phyloP scores from a whole-genome alignment of 2,797 vertebrate species.

The Sarcoramphus papa region DNA sequence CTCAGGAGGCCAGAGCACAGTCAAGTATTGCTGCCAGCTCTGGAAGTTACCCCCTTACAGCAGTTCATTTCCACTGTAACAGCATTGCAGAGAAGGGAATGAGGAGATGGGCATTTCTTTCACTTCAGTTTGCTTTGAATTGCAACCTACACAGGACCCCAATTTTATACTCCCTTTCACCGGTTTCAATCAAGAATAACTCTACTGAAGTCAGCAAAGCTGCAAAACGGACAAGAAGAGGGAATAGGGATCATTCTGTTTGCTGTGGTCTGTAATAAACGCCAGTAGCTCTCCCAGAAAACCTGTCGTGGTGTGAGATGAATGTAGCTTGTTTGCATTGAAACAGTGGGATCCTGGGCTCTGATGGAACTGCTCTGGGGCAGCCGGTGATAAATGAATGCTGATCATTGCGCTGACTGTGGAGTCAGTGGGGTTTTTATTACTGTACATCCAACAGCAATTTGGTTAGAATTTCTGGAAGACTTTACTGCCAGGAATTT shows the following conservation, averaged over 20 bases:
- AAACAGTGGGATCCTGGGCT: not conserved
- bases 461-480: constrained; percentile 24
- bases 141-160: not conserved
- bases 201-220: not conserved
- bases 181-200: not conserved
- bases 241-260: not conserved
- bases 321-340: constrained; percentile 13
- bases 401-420: not conserved
- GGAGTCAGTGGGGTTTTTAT: not conserved
- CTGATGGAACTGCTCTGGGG: not conserved
- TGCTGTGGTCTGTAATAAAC: not conserved
- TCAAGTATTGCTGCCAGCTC: not conserved
- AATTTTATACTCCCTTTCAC: not conserved
- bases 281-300: not conserved
- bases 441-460: not conserved
- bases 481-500: not conserved
- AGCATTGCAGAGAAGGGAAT: not conserved
- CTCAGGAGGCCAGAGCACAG: not conserved
- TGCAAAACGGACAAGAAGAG: not conserved
- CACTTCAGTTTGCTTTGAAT: not conserved
- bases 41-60: not conserved
- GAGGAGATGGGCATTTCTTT: not conserved
- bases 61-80: not conserved
- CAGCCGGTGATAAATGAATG: not conserved
- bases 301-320: not conserved